Percentiles rank a stretch among this genome's conserved stretches.
Evolutionary conservation across 2,888 invertebrate species (phyloP).

Genomic region (Drosophila conformis): DNA sequence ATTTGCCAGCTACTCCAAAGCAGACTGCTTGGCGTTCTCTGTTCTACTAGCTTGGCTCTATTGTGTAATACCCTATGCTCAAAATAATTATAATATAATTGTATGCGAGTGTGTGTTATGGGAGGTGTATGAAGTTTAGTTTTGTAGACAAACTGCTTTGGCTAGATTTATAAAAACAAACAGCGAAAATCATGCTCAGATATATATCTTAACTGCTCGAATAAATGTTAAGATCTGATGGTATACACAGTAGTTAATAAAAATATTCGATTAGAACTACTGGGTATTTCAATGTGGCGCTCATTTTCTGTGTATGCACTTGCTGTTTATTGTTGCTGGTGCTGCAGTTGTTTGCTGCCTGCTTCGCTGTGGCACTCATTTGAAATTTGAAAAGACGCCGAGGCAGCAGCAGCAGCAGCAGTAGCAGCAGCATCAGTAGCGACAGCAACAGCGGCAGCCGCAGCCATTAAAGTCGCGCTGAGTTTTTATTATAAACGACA

Average conservation of each 20-base stretch:
- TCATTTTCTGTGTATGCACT: neutral
- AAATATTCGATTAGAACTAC: neutral
- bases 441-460: conserved; percentile 34
- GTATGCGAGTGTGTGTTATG: neutral
- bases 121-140: neutral
- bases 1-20: conserved; percentile 40
- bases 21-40: conserved; percentile 57
- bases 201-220: neutral
- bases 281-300: conserved; percentile 27
- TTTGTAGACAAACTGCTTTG: neutral
- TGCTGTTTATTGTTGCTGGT: conserved; percentile 53
- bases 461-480: conserved; percentile 79
- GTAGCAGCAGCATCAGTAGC: conserved; percentile 3
- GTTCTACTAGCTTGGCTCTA: conserved; percentile 38
- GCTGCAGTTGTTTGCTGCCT: conserved; percentile 36
- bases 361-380: conserved; percentile 62
- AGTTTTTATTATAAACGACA: conserved; percentile 80
- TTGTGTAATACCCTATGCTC: conserved; percentile 41
- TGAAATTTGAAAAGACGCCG: conserved; percentile 78
- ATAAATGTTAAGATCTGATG: neutral
- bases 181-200: neutral
- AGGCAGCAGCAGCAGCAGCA: conserved; percentile 42
- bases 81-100: neutral
- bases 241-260: neutral
- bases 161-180: neutral